Base-by-base conservation (phyloP, 35 echinoderm and acorn worm species). In the Amphiura filiformis region DNA sequence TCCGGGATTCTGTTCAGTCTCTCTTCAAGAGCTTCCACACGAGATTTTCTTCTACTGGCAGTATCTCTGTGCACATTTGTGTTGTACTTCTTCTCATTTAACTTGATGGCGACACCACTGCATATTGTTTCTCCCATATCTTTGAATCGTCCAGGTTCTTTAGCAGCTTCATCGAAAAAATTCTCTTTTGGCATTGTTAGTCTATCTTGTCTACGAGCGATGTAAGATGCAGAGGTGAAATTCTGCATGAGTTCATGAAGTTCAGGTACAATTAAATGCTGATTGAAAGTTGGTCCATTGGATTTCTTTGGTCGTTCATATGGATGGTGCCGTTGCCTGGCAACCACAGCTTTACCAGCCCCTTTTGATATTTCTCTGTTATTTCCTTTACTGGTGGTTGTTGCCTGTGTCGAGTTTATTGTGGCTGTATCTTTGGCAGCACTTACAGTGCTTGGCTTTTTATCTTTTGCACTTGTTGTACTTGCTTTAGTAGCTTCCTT, bases 121-220 rank as follows among this genome's bases (percentile, higher is more conserved):
- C 61, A 70, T 3, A 70, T 70, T 70, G 61, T 30, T 70, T 70
- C 61, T 70, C 61, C 61, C 61, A 70, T 70, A 70, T 70, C 61
- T 70, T 70, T 70, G 28, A 70, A 70, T 70, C 61, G 7, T 11
- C 61, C 61, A 2, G 61, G 61, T 15, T 23, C 61, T n/a, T 70
- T 1, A 15, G 11, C 26, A 13, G 7, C 28, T 70, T 70, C 28
- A 3, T 30, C 2, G 26, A 70, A 70, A n/a, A 70, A 70, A 30
- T 30, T 70, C 26, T 70, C 28, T 18, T 70, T 70, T 70, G 61
- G 7, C 17, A 70, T 70, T 18, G 61, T 70, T 23, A 70, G 26
- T 70, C 26, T 70, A n/a, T 70, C 26, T 3, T 2, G 7, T n/a
- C 61, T 70, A n/a, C 61, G 61, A 15, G 9, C 4, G 17, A n/a